Evolutionary conservation across 2,113 vertebrate genomes (phyloP).

Genomic region (Haemorhous mexicanus): DNA sequence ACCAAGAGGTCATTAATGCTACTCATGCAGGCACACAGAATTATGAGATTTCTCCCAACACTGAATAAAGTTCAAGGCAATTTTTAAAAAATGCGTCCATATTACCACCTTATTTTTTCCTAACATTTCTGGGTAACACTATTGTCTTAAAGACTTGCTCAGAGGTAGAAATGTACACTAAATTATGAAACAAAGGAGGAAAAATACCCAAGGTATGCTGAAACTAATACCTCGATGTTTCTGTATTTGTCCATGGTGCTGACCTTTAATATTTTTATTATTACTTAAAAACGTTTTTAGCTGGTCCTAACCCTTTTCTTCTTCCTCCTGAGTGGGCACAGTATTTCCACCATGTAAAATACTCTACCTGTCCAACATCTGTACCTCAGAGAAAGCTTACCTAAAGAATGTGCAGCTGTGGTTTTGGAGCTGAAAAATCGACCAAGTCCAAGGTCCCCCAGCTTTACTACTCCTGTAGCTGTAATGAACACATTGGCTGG

Average conservation of each 20-base stretch:
- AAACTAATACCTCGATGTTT: not conserved
- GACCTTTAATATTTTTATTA: not conserved
- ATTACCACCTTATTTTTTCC: not conserved
- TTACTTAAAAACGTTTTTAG: not conserved
- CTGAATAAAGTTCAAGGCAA: not conserved
- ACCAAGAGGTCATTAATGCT: not conserved
- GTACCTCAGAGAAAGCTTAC: conserved; percentile 67
- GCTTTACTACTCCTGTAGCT: conserved; percentile 95
- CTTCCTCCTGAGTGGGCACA: not conserved
- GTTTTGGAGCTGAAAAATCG: conserved; percentile 99
- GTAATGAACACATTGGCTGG: conserved; percentile 99
- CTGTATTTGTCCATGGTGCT: not conserved
- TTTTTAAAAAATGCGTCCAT: not conserved
- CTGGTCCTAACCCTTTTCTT: not conserved
- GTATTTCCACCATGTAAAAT: not conserved
- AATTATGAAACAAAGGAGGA: not conserved
- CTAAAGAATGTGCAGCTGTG: conserved; percentile 94
- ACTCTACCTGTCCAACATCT: not conserved
- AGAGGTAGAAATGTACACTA: not conserved
- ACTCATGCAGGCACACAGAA: not conserved
- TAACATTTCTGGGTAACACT: not conserved
- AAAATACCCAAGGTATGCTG: not conserved
- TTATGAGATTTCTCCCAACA: not conserved
- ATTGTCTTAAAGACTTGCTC: not conserved
- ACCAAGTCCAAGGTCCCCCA: conserved; percentile 93